These are phyloP conservation scores for Hyperoplus lanceolatus DNA, from an alignment of 2,797 vertebrate genomes.

Conservation along the genomic window DNA sequence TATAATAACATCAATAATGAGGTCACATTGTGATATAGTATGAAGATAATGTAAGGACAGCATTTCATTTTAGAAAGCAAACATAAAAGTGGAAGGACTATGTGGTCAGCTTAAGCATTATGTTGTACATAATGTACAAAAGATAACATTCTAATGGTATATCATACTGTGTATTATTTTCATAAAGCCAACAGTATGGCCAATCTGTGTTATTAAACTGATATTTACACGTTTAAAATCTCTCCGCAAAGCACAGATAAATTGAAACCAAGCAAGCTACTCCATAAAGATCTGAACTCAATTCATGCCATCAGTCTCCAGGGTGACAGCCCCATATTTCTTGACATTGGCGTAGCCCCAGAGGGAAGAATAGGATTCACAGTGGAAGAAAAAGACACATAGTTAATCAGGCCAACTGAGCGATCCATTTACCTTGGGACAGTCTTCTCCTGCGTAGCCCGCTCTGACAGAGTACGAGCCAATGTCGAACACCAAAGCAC, in stretches of 20 bases:
- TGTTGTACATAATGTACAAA: background rate
- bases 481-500: conserved; percentile 98
- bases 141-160: background rate
- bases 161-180: background rate
- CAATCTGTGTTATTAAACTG: background rate
- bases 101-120: background rate
- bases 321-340: conserved; percentile 72
- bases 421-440: conserved; percentile 92
- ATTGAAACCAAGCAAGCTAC: conserved; percentile 39
- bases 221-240: conserved; percentile 32
- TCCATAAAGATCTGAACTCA: conserved; percentile 63
- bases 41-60: background rate
- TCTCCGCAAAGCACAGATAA: conserved; percentile 18
- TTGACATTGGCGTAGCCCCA: conserved; percentile 53
- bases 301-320: conserved; percentile 64
- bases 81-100: background rate
- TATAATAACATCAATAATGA: background rate
- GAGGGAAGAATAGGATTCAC: conserved; percentile 52
- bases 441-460: conserved; percentile 98
- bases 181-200: background rate
- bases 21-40: background rate
- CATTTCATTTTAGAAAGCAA: conserved; percentile 1
- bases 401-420: conserved; percentile 71
- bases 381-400: conserved; percentile 64
- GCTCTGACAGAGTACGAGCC: conserved; percentile 98